Percentiles rank a stretch among this genome's conserved stretches.
Conservation (phyloP, 2,888 invertebrate genomes). For the Resseliella maxima region DNA sequence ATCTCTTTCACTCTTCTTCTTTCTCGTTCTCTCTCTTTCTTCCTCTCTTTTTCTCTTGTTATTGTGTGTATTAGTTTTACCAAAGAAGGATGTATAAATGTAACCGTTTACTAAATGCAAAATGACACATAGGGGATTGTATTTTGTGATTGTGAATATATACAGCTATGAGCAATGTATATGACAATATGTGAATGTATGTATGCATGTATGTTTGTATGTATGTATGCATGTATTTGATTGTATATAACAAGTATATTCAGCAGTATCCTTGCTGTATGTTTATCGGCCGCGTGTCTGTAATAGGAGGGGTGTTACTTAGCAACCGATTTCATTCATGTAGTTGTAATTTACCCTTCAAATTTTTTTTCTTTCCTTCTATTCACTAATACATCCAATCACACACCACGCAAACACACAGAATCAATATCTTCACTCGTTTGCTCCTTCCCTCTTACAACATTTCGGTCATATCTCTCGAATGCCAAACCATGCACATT, state of each 20-base stretch:
- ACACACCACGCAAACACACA: neutral
- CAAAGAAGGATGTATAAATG: neutral
- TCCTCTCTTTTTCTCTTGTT: too few species aligned
- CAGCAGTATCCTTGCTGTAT: neutral
- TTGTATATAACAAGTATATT: constrained; percentile 4
- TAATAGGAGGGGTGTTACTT: constrained; percentile 55
- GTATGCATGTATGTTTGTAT: neutral
- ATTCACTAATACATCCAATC: constrained; percentile 52
- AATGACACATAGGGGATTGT: constrained; percentile 6
- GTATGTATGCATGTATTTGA: neutral
- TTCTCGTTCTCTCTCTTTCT: too few species aligned
- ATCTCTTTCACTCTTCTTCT: neutral
- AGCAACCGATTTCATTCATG: constrained; percentile 3
- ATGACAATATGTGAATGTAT: neutral
- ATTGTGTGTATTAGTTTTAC: too few species aligned
- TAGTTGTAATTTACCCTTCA: constrained; percentile 54
- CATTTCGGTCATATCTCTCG: neutral
- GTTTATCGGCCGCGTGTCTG: constrained; percentile 35
- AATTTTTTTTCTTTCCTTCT: too few species aligned
- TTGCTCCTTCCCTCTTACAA: constrained; percentile 30
- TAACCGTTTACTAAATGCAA: neutral
- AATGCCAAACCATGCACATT: constrained; percentile 37
- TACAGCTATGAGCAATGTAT: neutral
- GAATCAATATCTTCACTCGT: constrained; percentile 41
- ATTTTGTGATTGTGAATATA: neutral